Percentiles rank a stretch among this genome's conserved stretches.
These are phyloP conservation scores for Drosophila punjabiensis DNA, from an alignment of 1,140 invertebrate genomes.

Conservation along the genomic window DNA sequence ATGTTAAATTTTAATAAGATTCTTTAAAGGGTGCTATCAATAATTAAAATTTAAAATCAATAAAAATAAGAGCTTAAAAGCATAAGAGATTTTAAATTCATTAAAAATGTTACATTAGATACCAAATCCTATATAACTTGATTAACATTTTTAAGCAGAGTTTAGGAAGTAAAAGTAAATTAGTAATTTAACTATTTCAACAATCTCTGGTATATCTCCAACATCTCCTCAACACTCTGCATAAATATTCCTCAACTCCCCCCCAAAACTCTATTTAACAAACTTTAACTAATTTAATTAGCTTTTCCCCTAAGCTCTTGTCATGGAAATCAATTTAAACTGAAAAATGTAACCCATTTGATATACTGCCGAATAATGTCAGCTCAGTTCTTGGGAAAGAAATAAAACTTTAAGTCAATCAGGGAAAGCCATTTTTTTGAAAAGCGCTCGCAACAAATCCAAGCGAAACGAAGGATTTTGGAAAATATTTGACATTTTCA, in stretches of 20 bases:
- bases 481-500: constrained; percentile 75
- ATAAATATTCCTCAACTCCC: not conserved
- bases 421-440: constrained; percentile 67
- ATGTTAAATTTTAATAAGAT: not conserved
- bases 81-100: not conserved
- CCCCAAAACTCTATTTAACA: not conserved
- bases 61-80: too few species aligned
- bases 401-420: constrained; percentile 74
- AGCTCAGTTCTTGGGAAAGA: constrained; percentile 13
- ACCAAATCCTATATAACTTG: too few species aligned
- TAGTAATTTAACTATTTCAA: too few species aligned
- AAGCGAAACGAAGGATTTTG: constrained; percentile 51
- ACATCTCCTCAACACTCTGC: not conserved
- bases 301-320: not conserved
- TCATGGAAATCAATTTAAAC: constrained; percentile 16
- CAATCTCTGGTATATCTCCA: not conserved
- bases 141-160: too few species aligned
- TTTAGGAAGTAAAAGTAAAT: too few species aligned
- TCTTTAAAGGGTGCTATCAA: not conserved
- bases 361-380: constrained; percentile 12
- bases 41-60: too few species aligned
- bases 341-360: constrained; percentile 10
- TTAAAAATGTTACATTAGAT: too few species aligned
- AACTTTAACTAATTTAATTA: constrained; percentile 9
- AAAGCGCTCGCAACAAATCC: constrained; percentile 63